A percentile compares a stretch with the other conserved stretches of the same genome.
Conservation (phyloP, 2,888 invertebrate species). For the Gari tellinella region DNA sequence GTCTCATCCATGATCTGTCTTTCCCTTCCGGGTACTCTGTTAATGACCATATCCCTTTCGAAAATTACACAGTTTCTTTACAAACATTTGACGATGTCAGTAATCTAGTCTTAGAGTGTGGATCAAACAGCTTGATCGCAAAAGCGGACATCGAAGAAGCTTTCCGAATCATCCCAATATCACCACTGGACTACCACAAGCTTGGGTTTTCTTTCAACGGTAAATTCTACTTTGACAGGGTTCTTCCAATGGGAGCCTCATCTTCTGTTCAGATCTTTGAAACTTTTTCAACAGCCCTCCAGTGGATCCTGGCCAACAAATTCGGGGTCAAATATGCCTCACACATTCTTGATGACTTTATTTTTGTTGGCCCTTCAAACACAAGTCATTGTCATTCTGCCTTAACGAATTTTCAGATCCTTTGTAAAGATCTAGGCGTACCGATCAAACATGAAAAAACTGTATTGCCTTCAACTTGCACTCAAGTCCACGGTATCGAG, state of each 20-base stretch:
- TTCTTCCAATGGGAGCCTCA: slow-evolving; percentile 51
- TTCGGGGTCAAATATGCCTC: background rate
- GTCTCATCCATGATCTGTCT: slow-evolving; percentile 51
- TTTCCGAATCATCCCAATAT: slow-evolving; percentile 50
- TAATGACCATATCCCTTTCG: slow-evolving; percentile 32
- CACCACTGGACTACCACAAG: slow-evolving; percentile 39
- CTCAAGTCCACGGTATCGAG: slow-evolving; percentile 27
- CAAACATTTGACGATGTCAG: slow-evolving; percentile 42
- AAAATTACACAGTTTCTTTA: slow-evolving; percentile 27
- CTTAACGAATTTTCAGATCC: slow-evolving; percentile 10
- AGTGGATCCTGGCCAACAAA: slow-evolving; percentile 43
- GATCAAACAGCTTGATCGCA: slow-evolving; percentile 26
- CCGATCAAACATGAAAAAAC: slow-evolving; percentile 42
- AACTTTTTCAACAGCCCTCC: slow-evolving; percentile 22
- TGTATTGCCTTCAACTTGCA: slow-evolving; percentile 11
- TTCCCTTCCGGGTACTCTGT: slow-evolving; percentile 29
- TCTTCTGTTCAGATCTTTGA: slow-evolving; percentile 47
- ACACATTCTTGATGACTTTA: slow-evolving; percentile 33
- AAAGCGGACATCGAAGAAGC: slow-evolving; percentile 54
- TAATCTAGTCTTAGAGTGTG: slow-evolving; percentile 20
- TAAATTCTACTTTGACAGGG: slow-evolving; percentile 39
- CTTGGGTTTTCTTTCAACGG: slow-evolving; percentile 43
- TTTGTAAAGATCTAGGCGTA: slow-evolving; percentile 26
- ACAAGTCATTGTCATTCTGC: slow-evolving; percentile 9
- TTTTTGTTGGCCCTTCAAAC: slow-evolving; percentile 23